Evolutionary conservation across 2,797 vertebrate genomes (phyloP), one percentile per base, ranked within the genome.

Genomic region (Sebastiscus albofasciatus): DNA sequence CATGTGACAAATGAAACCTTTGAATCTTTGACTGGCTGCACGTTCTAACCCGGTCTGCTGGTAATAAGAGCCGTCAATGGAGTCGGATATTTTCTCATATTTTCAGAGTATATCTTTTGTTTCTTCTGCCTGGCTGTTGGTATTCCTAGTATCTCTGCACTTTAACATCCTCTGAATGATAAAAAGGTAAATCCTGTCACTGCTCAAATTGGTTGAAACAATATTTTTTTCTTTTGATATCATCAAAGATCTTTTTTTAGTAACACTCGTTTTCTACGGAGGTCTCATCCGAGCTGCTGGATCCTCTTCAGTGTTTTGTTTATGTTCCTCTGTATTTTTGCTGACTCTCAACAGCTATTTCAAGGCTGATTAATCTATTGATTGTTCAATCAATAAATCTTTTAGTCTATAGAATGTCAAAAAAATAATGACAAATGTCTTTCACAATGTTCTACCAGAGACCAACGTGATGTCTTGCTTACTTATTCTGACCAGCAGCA

Each of bases 331-430:
- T 59, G 58, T 18, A 8, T 67, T 54, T 82, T 60, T 74, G 75
- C 73, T 84, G 72, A 82, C 66, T 55, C 27, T 81, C 69, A 46
- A 73, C 69, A 5, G 2, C 62, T 56, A 71, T 83, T 84, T 86
- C 79, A 81, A 74, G 72, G 75, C 69, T 81, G 72, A 86, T 84
- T 77, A 65, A 81, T 82, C 58, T 70, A 84, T 84, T 77, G 79
- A 88, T 88, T 60, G 65, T 33, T 81, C 81, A 71, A 11, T 86
- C 70, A 72, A 84, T 54, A 54, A 22, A 54, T 80, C 49, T 64
- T 76, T 76, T 14, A 31, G 60, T 79, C 78, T 27, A 81, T 88
- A 80, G 22, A 54, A 77, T 67, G 65, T 76, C 67, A 81, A 76
- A 85, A 79, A 79, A 69, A 46, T 79, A 73, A 67, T 76, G 83